phyloP scores from a whole-genome alignment of 1,140 invertebrate species.

The Nasonia vitripennis region DNA sequence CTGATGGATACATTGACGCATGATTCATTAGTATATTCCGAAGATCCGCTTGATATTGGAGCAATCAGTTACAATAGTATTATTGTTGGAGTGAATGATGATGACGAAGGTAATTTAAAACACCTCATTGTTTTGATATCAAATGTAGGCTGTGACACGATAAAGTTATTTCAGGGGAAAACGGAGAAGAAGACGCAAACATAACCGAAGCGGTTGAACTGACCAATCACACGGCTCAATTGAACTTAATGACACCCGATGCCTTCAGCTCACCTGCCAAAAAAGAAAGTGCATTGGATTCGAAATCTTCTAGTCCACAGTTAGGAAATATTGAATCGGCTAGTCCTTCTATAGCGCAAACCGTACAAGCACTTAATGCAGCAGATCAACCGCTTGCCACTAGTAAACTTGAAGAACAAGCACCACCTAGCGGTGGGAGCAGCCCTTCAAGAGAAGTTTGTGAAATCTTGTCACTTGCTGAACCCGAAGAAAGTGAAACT shows the following conservation, averaged over 20 bases:
- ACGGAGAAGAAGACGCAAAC: slow-evolving; percentile 58
- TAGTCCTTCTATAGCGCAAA: slow-evolving; percentile 67
- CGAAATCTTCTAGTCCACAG: slow-evolving; percentile 65
- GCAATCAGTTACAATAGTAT: slow-evolving; percentile 71
- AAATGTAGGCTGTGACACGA: background rate
- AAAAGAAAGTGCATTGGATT: slow-evolving; percentile 68
- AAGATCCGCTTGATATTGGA: slow-evolving; percentile 64
- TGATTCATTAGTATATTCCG: slow-evolving; percentile 67
- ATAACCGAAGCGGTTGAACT: slow-evolving; percentile 60
- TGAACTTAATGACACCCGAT: slow-evolving; percentile 91
- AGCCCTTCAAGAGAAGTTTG: slow-evolving; percentile 91
- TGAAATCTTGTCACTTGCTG: slow-evolving; percentile 82
- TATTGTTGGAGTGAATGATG: slow-evolving; percentile 74
- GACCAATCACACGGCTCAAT: slow-evolving; percentile 65
- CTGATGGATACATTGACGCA: slow-evolving; percentile 65
- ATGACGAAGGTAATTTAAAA: slow-evolving; percentile 69
- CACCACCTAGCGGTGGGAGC: slow-evolving; percentile 81
- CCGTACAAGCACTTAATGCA: slow-evolving; percentile 63
- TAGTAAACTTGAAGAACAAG: slow-evolving; percentile 68
- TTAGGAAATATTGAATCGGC: slow-evolving; percentile 64
- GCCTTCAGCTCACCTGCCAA: slow-evolving; percentile 85
- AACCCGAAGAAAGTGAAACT: slow-evolving; percentile 67
- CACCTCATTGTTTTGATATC: background rate
- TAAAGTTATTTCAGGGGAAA: slow-evolving; percentile 49
- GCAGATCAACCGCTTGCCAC: slow-evolving; percentile 64